Conservation (phyloP, 2,113 vertebrate species). For the Pygoscelis adeliae region DNA sequence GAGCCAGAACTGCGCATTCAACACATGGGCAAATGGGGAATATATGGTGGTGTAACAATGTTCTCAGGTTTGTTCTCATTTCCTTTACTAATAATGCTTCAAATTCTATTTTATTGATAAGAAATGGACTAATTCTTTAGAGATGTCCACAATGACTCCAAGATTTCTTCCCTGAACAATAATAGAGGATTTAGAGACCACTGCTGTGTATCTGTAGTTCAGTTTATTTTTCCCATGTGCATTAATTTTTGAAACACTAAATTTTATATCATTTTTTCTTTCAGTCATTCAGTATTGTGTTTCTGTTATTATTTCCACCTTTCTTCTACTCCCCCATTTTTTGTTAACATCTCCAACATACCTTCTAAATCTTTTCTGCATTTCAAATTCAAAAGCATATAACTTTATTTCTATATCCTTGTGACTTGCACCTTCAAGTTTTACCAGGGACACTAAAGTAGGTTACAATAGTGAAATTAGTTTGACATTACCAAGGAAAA, state of each 20-base stretch:
- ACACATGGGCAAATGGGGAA: not conserved
- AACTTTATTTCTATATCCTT: not conserved
- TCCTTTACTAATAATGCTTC: not conserved
- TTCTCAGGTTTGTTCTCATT: not conserved
- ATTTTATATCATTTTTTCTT: not conserved
- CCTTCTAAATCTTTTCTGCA: not conserved
- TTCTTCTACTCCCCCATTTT: not conserved
- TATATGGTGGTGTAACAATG: not conserved
- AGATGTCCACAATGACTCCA: not conserved
- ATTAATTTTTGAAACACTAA: not conserved
- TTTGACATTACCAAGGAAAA: constrained; percentile 22
- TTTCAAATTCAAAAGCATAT: not conserved
- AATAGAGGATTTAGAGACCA: not conserved
- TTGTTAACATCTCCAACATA: not conserved
- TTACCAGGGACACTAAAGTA: not conserved
- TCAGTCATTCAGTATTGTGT: not conserved
- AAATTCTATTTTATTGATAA: not conserved
- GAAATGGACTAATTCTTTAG: not conserved
- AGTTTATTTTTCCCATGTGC: not conserved
- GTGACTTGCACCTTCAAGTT: not conserved
- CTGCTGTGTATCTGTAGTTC: not conserved
- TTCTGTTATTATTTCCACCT: not conserved
- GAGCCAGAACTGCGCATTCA: not conserved
- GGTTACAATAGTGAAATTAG: not conserved
- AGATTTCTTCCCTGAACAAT: not conserved